These are phyloP conservation scores for Callionymus lyra DNA, from an alignment of 2,113 vertebrate species.

Conservation along the genomic window DNA sequence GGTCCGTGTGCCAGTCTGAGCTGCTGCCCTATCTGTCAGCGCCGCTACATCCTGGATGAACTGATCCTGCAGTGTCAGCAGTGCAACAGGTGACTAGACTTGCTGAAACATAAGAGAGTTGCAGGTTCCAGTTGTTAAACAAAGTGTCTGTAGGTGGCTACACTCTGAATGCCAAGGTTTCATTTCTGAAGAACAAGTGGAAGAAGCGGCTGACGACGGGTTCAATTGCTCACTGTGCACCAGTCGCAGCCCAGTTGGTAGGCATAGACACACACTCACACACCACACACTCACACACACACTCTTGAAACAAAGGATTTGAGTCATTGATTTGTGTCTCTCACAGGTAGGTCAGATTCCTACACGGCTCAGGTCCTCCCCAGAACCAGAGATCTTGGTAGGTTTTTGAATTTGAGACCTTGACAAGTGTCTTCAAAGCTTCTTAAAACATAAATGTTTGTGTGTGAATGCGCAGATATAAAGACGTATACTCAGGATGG, in stretches of 20 bases:
- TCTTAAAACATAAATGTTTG: background rate
- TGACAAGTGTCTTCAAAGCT: background rate
- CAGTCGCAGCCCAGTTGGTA: slow-evolving; percentile 70
- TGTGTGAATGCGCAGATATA: slow-evolving; percentile 62
- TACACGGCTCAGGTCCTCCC: slow-evolving; percentile 48
- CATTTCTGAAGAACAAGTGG: slow-evolving; percentile 83
- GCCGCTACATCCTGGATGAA: slow-evolving; percentile 78
- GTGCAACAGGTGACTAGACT: slow-evolving; percentile 82
- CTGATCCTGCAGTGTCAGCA: slow-evolving; percentile 89
- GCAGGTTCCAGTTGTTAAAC: too few species aligned
- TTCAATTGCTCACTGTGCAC: slow-evolving; percentile 92
- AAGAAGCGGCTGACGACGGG: slow-evolving; percentile 81
- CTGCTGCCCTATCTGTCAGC: slow-evolving; percentile 77
- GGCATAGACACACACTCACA: slow-evolving; percentile 35
- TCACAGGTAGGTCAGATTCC: slow-evolving; percentile 31
- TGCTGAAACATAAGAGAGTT: background rate
- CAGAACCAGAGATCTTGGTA: slow-evolving; percentile 47
- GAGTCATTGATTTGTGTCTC: slow-evolving; percentile 1
- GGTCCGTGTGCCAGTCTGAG: slow-evolving; percentile 84
- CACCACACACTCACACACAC: too few species aligned
- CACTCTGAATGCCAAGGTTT: slow-evolving; percentile 90
- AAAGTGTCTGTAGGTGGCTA: slow-evolving; percentile 76
- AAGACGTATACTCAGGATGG: slow-evolving; percentile 96
- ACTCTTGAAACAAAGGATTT: background rate
- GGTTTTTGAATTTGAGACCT: slow-evolving; percentile 3